These are phyloP conservation scores for Drosophila neonasuta DNA, from an alignment of 2,888 invertebrate species.

Conservation along the genomic window DNA sequence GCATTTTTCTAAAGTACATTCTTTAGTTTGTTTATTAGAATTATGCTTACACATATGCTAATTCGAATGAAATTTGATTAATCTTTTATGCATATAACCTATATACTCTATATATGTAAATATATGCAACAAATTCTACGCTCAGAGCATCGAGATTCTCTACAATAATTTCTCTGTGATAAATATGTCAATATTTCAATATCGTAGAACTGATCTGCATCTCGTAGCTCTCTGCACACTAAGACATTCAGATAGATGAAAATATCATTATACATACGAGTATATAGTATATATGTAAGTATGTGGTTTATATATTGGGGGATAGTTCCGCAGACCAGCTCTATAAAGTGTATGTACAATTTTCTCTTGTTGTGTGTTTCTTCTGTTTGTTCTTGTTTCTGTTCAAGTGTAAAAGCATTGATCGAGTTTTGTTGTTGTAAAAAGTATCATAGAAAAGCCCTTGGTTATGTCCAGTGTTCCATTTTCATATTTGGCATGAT, in stretches of 20 bases:
- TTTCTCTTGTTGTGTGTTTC: conserved; percentile 29
- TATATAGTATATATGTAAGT: conserved; percentile 28
- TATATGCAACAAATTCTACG: conserved; percentile 56
- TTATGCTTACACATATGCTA: conserved; percentile 54
- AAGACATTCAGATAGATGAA: conserved; percentile 40
- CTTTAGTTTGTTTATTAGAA: conserved; percentile 51
- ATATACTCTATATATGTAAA: conserved; percentile 23
- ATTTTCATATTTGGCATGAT: conserved; percentile 51
- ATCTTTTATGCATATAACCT: conserved; percentile 31
- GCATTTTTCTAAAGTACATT: conserved; percentile 74
- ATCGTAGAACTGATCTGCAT: conserved; percentile 25
- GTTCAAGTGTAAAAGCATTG: conserved; percentile 25
- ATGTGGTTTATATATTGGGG: conserved; percentile 22
- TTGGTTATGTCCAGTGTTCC: conserved; percentile 53
- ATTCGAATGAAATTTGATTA: conserved; percentile 72
- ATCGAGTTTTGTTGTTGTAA: conserved; percentile 58
- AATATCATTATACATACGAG: conserved; percentile 12
- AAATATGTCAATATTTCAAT: conserved; percentile 10
- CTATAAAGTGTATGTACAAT: conserved; percentile 67
- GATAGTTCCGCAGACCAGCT: conserved; percentile 47
- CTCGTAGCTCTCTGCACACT: background rate
- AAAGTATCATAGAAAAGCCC: conserved; percentile 72
- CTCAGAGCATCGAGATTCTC: conserved; percentile 44
- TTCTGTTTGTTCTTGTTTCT: conserved; percentile 33
- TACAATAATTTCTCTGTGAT: conserved; percentile 28